These are phyloP conservation scores for Entosphenus tridentatus DNA, from an alignment of 2,113 vertebrate genomes.

Conservation along the genomic window DNA sequence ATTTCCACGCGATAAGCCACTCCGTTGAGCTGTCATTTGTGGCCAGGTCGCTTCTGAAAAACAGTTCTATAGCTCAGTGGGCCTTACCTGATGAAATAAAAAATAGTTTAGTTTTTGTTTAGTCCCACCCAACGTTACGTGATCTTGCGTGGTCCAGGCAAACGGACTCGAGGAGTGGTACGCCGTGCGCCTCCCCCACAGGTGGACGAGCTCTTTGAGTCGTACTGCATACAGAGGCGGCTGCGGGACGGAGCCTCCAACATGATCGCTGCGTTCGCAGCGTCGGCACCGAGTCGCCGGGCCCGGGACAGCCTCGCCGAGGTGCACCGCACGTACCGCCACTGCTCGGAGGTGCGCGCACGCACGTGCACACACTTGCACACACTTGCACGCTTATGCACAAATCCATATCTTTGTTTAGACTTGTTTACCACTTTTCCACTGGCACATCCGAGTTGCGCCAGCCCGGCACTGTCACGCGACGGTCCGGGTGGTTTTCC, in stretches of 20 bases:
- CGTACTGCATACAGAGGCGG: constrained; percentile 78
- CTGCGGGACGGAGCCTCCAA: constrained; percentile 77
- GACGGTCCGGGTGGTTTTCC: too few relatives aligned
- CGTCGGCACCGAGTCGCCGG: constrained; percentile 67
- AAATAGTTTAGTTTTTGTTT: not conserved
- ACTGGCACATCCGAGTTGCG: too few relatives aligned
- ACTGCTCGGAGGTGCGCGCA: constrained; percentile 62
- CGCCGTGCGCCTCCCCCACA: constrained; percentile 16
- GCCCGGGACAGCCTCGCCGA: constrained; percentile 73
- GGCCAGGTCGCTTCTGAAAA: constrained; percentile 10
- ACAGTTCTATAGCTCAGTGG: not conserved
- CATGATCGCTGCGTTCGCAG: constrained; percentile 84
- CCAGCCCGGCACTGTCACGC: too few relatives aligned
- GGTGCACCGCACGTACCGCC: constrained; percentile 64
- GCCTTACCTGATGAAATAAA: not conserved
- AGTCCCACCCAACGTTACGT: not conserved
- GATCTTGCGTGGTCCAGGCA: not conserved
- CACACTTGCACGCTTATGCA: too few relatives aligned
- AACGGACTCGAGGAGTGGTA: not conserved
- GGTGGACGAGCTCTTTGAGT: constrained; percentile 92
- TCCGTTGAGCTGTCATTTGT: constrained; percentile 7
- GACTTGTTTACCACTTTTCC: too few relatives aligned
- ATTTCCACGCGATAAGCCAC: not conserved
- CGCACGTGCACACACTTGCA: too few relatives aligned
- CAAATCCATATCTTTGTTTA: too few relatives aligned